Evolutionary conservation across 35 echinoderm and acorn worm genomes (phyloP), one percentile per base, ranked within the genome.

Genomic region (Amphiura filiformis): DNA sequence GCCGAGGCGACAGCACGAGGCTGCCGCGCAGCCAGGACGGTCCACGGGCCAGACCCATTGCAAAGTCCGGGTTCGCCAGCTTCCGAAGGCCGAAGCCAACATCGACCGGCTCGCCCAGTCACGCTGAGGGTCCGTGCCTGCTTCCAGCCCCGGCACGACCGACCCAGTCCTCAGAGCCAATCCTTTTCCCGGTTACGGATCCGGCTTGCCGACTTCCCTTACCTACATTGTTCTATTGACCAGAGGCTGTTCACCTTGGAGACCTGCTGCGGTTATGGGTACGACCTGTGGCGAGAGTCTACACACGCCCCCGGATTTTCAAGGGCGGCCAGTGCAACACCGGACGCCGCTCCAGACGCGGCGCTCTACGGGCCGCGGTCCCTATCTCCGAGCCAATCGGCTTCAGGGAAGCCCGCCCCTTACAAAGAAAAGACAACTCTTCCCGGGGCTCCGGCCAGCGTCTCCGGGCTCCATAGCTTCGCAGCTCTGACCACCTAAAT

Each of bases 21-120:
- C 82, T 88, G 81, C 93, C 89, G 89, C 89, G 89, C 89, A 95
- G 89, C 93, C 80, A 79, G 56, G 89, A 86, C 78, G 61, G 84
- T 95, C 89, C 93, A 95, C 93, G 88, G 81, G 89, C 76, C 76
- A 85, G 93, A 87, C 93, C 93, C 93, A 81, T 76, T 82, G 87
- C 87, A 80, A 31, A 81, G 91, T 92, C 91, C 91, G 80, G 86
- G 91, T 80, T 84, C 91, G 91, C 91, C 86, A 57, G 85, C 18
- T 86, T 35, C 81, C 57, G 86, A 30, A 39, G 86, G 38, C 22
- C 36, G 49, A 31, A 14, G 23, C 26, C 76, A 28, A 44, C 84
- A 14, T 35, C 37, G 61, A 56, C 42, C 57, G 42, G 31, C 86
- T 81, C 86, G 86, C 86, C 86, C 86, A 80, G 76, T 78, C 87